phyloP scores from a whole-genome alignment of 2,113 vertebrate genomes.

The Ifrita kowaldi region DNA sequence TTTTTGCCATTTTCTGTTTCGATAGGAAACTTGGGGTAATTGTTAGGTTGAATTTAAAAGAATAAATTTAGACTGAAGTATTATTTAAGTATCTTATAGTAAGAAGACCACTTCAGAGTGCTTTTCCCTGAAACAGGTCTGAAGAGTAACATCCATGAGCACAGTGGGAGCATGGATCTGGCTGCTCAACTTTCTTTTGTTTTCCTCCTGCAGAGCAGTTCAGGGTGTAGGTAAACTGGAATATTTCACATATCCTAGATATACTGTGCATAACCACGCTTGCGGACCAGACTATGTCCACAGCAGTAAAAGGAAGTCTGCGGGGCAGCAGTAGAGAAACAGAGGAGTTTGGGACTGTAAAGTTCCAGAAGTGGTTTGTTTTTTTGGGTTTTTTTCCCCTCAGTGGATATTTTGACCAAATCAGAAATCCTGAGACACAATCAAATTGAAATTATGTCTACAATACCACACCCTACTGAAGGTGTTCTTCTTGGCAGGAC shows the following conservation, averaged over 20 bases:
- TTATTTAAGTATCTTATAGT: neutral
- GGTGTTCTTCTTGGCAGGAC: neutral
- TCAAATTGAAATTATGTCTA: neutral
- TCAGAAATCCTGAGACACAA: neutral
- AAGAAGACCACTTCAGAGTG: neutral
- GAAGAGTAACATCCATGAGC: neutral
- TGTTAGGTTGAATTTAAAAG: neutral
- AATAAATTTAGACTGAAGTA: neutral
- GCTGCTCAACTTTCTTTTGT: neutral
- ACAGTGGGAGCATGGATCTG: neutral
- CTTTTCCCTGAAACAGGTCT: neutral
- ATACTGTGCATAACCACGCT: neutral
- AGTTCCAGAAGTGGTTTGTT: neutral
- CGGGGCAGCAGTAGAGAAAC: neutral
- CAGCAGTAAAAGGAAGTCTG: neutral
- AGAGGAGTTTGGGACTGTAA: neutral
- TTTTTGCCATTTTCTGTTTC: neutral
- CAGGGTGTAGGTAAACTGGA: neutral
- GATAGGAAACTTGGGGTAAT: neutral
- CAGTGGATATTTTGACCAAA: neutral
- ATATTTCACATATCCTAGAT: neutral
- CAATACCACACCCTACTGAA: neutral
- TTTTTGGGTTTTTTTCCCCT: fast-evolving
- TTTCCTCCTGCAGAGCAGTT: neutral
- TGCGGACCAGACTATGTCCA: no score